phyloP scores from a whole-genome alignment of 1,140 invertebrate genomes.

The Bicyclus anynana region DNA sequence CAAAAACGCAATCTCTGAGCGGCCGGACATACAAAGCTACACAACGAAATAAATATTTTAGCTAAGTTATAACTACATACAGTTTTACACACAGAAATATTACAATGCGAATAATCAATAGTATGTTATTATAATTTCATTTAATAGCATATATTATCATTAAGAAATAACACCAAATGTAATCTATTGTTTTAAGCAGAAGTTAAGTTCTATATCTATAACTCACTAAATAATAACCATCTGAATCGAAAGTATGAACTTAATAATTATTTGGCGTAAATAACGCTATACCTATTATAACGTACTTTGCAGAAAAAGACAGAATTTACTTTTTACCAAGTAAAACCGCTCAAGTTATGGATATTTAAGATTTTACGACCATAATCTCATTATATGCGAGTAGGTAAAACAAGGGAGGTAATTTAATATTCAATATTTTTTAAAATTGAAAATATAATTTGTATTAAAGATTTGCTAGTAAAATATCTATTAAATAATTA shows the following conservation, averaged over 20 bases:
- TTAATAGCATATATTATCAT: background rate
- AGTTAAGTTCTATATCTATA: no score
- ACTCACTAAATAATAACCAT: no score
- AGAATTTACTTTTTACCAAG: background rate
- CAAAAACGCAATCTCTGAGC: no score
- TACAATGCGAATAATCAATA: constrained; percentile 24
- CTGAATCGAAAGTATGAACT: no score
- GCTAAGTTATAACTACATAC: constrained; percentile 32
- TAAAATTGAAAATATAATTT: background rate
- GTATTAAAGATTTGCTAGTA: background rate
- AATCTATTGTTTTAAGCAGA: background rate
- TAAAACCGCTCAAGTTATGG: no score
- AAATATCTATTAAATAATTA: background rate
- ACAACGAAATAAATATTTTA: background rate
- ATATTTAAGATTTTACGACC: no score
- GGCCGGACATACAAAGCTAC: background rate
- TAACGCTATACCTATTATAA: background rate
- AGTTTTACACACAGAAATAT: constrained; percentile 51
- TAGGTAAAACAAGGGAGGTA: no score
- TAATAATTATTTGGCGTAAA: no score
- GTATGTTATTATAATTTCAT: constrained; percentile 12
- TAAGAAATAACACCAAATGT: constrained; percentile 19
- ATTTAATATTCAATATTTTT: background rate
- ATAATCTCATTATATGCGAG: no score
- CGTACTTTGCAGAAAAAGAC: no score